Percentiles rank a stretch among this genome's conserved stretches.
Conservation (phyloP, 2,113 vertebrate species). For the Sebastes schlegelii region DNA sequence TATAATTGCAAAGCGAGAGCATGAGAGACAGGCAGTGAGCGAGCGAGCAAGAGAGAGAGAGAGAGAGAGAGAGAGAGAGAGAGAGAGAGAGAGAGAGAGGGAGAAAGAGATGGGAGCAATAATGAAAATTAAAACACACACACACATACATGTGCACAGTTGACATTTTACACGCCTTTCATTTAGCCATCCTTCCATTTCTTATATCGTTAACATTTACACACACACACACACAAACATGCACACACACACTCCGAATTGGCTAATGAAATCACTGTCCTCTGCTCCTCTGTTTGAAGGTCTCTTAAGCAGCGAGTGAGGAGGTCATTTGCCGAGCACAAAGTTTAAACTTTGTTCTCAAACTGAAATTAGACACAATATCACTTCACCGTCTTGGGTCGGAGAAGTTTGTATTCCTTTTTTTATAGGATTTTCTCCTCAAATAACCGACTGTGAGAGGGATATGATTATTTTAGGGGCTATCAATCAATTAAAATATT, state of each 20-base stretch:
- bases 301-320: constrained; percentile 34
- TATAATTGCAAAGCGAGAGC: constrained; percentile 78
- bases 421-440: background rate
- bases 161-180: constrained; percentile 75
- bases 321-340: constrained; percentile 33
- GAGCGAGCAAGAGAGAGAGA: constrained; percentile 27
- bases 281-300: constrained; percentile 61
- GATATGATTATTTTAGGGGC: background rate
- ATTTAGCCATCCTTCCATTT: constrained; percentile 64
- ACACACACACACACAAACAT: constrained; percentile 49
- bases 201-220: constrained; percentile 76
- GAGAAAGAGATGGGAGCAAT: constrained; percentile 54
- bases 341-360: constrained; percentile 41
- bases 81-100: constrained; percentile 44
- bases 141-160: constrained; percentile 24
- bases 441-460: background rate
- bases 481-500: too few relatives aligned
- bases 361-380: constrained; percentile 32
- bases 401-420: background rate
- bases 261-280: constrained; percentile 70
- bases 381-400: background rate
- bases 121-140: constrained; percentile 64
- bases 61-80: constrained; percentile 23
- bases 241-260: constrained; percentile 21
- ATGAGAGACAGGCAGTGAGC: constrained; percentile 51